Evolutionary conservation across 2,888 invertebrate genomes (phyloP).

Genomic region (Petrolisthes manimaculis): DNA sequence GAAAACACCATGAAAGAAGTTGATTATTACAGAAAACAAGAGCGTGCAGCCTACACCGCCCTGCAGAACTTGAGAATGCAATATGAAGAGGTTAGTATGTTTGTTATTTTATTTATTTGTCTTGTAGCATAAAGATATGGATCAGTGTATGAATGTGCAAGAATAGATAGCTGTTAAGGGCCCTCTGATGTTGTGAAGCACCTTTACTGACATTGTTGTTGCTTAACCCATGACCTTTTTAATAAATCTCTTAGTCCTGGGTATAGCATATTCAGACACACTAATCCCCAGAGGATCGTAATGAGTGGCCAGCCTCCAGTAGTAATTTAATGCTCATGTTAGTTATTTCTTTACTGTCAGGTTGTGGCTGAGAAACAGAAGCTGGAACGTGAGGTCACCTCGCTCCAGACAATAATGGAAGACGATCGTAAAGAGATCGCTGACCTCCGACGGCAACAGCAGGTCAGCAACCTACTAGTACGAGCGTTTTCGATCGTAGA

Average conservation of each 20-base stretch:
- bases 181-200: too few relatives aligned
- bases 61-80: conserved; percentile 83
- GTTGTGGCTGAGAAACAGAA: conserved; percentile 85
- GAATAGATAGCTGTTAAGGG: too few relatives aligned
- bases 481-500: conserved; percentile 64
- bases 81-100: conserved; percentile 73
- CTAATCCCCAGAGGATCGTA: too few relatives aligned
- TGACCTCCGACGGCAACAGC: conserved; percentile 75
- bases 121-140: too few relatives aligned
- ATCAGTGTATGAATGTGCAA: too few relatives aligned
- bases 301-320: too few relatives aligned
- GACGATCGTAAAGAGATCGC: conserved; percentile 74
- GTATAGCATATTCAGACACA: too few relatives aligned
- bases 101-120: too few relatives aligned
- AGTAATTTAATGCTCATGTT: too few relatives aligned
- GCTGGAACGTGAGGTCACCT: conserved; percentile 81
- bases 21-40: conserved; percentile 90
- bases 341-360: conserved; percentile 69
- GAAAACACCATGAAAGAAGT: conserved; percentile 81
- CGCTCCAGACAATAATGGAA: conserved; percentile 74
- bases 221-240: too few relatives aligned
- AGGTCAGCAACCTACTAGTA: conserved; percentile 67
- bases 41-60: conserved; percentile 87
- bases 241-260: too few relatives aligned
- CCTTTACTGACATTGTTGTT: too few relatives aligned